These are phyloP conservation scores for Sminthopsis crassicaudata DNA, from an alignment of 2,113 vertebrate species.

Conservation along the genomic window DNA sequence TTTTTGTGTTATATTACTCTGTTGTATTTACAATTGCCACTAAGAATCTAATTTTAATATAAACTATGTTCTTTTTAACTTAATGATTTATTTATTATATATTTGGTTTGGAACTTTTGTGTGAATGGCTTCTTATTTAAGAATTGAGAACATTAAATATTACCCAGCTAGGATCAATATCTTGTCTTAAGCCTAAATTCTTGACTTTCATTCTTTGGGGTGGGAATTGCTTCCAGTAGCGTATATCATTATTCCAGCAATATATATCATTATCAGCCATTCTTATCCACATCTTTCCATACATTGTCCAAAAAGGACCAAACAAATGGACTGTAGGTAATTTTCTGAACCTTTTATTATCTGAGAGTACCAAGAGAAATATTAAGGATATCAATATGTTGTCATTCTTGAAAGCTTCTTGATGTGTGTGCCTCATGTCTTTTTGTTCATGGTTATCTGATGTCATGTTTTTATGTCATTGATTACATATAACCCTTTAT, in stretches of 20 bases:
- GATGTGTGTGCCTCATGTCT: not conserved
- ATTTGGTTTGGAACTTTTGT: slow-evolving; percentile 79
- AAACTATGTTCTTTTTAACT: slow-evolving; percentile 80
- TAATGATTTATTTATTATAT: slow-evolving; percentile 88
- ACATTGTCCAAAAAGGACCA: not conserved
- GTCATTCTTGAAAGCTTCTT: not conserved
- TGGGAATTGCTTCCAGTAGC: not conserved
- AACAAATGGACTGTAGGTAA: not conserved
- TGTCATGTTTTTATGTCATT: not conserved
- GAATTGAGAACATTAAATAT: slow-evolving; percentile 81
- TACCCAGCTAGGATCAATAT: slow-evolving; percentile 58
- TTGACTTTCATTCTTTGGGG: not conserved
- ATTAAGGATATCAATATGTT: not conserved
- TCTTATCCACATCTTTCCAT: not conserved
- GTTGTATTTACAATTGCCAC: slow-evolving; percentile 78
- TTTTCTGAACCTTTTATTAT: not conserved
- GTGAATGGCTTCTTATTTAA: slow-evolving; percentile 84
- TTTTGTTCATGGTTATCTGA: not conserved
- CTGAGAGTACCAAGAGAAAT: not conserved
- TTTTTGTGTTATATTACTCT: slow-evolving; percentile 71
- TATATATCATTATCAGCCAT: not conserved
- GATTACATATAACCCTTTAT: not conserved
- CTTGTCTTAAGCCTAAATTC: slow-evolving; percentile 24
- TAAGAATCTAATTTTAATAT: slow-evolving; percentile 82
- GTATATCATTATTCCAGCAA: not conserved